These are phyloP conservation scores for Tragulus kanchil DNA, from an alignment of 2,113 vertebrate species.

Conservation along the genomic window DNA sequence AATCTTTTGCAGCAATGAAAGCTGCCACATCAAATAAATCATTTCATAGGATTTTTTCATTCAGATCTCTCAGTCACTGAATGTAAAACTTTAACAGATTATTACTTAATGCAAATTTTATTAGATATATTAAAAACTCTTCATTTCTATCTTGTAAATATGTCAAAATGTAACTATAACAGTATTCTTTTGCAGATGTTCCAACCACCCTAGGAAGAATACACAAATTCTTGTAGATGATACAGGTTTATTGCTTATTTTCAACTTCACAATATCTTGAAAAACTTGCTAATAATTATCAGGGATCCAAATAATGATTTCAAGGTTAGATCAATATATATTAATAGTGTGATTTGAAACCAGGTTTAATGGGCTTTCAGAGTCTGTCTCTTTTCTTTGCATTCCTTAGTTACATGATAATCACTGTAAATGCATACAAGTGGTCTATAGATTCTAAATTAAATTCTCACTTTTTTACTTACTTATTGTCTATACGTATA, in stretches of 20 bases:
- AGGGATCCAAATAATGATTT: not conserved
- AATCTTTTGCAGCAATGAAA: not conserved
- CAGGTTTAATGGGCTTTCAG: not conserved
- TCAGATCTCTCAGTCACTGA: not conserved
- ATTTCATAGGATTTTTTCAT: not conserved
- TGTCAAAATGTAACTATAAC: not conserved
- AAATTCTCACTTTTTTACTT: not conserved
- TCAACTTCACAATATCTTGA: not conserved
- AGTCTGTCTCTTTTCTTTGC: not conserved
- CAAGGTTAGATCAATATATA: not conserved
- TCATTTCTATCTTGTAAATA: not conserved
- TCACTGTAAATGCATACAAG: not conserved
- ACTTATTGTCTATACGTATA: conserved; percentile 33
- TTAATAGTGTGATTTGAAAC: not conserved
- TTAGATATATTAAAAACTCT: not conserved
- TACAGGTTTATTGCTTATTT: not conserved
- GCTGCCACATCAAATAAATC: not conserved
- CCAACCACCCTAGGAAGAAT: not conserved
- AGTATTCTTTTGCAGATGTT: not conserved
- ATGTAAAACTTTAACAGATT: not conserved
- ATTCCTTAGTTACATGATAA: not conserved
- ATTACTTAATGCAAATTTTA: not conserved
- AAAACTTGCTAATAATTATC: not conserved
- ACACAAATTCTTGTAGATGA: not conserved
- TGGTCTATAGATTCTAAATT: not conserved